These are phyloP conservation scores for Lamellibrachia luymesi DNA, from an alignment of 1,140 invertebrate species.

Conservation along the genomic window DNA sequence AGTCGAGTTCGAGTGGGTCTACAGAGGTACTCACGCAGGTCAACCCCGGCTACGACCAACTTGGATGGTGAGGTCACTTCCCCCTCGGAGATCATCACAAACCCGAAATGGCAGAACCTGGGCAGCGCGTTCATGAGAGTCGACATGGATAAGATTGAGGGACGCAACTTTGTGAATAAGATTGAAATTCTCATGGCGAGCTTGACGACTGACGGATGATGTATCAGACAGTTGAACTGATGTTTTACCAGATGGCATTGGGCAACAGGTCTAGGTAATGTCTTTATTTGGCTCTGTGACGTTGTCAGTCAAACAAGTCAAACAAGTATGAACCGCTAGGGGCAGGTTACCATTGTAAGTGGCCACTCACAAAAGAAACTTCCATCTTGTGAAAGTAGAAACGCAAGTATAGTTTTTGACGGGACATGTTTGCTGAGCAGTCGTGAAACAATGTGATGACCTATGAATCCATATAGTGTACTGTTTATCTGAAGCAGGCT, in stretches of 20 bases:
- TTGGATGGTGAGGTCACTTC: slow-evolving; percentile 68
- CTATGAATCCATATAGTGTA: neutral
- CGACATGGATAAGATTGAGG: slow-evolving; percentile 90
- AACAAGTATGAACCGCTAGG: neutral
- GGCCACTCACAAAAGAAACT: neutral
- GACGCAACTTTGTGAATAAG: slow-evolving; percentile 95
- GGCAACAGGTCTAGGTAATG: neutral
- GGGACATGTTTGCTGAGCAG: neutral
- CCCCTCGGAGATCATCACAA: slow-evolving; percentile 81
- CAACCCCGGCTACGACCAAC: slow-evolving; percentile 67
- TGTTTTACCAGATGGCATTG: neutral
- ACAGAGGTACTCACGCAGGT: slow-evolving; percentile 58
- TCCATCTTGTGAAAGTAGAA: neutral
- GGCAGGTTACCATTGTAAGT: neutral
- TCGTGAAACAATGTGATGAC: neutral
- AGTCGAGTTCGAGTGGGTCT: slow-evolving; percentile 65
- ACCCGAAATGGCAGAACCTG: slow-evolving; percentile 85
- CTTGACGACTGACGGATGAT: slow-evolving; percentile 49
- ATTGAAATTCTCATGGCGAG: slow-evolving; percentile 95
- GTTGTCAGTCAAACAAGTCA: neutral
- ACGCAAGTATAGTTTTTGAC: neutral
- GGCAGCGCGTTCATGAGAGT: slow-evolving; percentile 81
- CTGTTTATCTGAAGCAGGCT: no score
- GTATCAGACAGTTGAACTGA: neutral
- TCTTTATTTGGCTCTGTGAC: neutral